These are phyloP conservation scores for Caenorhabditis macrosperma DNA, from an alignment of 2,888 invertebrate genomes.

Conservation along the genomic window DNA sequence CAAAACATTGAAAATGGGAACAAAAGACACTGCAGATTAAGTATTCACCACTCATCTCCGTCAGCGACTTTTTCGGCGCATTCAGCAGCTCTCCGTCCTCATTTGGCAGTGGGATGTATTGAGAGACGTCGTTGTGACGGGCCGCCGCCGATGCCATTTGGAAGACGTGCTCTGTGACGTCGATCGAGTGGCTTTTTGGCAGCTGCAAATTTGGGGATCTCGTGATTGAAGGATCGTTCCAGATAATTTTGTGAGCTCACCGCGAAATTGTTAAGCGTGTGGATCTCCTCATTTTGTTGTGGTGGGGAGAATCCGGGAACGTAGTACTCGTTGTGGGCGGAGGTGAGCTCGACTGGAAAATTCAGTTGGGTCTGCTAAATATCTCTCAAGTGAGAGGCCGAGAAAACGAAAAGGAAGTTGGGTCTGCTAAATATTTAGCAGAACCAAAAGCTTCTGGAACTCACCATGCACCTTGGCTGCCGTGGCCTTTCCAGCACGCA, in stretches of 20 bases:
- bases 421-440: too few relatives aligned
- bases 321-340: slow-evolving; percentile 13
- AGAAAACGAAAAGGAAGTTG: too few relatives aligned
- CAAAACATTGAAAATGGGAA: background rate
- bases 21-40: background rate
- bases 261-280: slow-evolving; percentile 15
- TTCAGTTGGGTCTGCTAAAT: too few relatives aligned
- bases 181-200: slow-evolving; percentile 9
- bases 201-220: slow-evolving; percentile 15
- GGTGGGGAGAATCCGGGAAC: slow-evolving; percentile 54
- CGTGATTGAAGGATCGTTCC: background rate
- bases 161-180: slow-evolving; percentile 39
- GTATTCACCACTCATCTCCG: slow-evolving; percentile 12
- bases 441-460: background rate
- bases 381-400: too few relatives aligned
- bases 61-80: background rate
- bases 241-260: background rate
- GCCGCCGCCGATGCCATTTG: too few relatives aligned
- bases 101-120: slow-evolving; percentile 23
- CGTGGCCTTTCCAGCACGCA: too few relatives aligned
- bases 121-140: slow-evolving; percentile 8
- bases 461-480: background rate
- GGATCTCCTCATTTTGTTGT: slow-evolving; percentile 31
- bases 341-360: background rate
- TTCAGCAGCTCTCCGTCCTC: slow-evolving; percentile 16